Evolutionary conservation across 2,113 vertebrate species (phyloP), one percentile per base, ranked within the genome.

Genomic region (Vireo altiloquus): DNA sequence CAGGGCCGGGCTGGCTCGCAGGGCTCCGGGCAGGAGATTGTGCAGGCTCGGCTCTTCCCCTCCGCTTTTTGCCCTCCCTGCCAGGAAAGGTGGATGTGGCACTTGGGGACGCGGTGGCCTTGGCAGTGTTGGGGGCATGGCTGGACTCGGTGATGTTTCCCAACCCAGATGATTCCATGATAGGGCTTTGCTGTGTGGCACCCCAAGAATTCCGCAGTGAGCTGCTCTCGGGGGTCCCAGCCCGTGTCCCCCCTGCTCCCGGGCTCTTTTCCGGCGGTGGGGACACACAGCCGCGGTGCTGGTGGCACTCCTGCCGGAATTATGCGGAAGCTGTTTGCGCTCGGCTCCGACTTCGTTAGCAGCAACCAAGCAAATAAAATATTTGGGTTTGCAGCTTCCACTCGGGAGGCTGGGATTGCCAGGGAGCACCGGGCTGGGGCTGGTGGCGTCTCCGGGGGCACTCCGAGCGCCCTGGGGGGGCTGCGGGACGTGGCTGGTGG

Each of bases 391-490:
- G 50, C 23, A 42, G 78, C 66, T 74, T 66, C 57, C 18, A 2
- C 47, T 82, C 8, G 18, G 17, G 64, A 71, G 71, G 19, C 2
- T 15, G 65, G 47, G 31, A 57, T 28, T 22, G 31, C 47, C 2
- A 2, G 25, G 23, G 31, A 47, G 15, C 57, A 0, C 23, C 0
- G 5, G 8, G 0, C 15, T 27, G 27, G 31, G 46, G 11, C 11
- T 7, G 42, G 27, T 24, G 89, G 31, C 15, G 13, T 33, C 44
- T 23, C 60, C 2, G 6, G 28, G 2, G 79, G 31, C 39, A 1
- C n/a, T 25, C 4, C 1, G 42, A 3, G 30, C 9, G 66, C 17
- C 22, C 7, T 9, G 5, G 8, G 37, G 16, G 40, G 9, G 39
- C 15, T 15, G n/a, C 20, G 11, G 8, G 12, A 2, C 11, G 17